A percentile compares a stretch with the other conserved stretches of the same genome.
These are phyloP conservation scores for Gasterosteus nipponicus DNA, from an alignment of 2,113 vertebrate genomes.

Conservation along the genomic window DNA sequence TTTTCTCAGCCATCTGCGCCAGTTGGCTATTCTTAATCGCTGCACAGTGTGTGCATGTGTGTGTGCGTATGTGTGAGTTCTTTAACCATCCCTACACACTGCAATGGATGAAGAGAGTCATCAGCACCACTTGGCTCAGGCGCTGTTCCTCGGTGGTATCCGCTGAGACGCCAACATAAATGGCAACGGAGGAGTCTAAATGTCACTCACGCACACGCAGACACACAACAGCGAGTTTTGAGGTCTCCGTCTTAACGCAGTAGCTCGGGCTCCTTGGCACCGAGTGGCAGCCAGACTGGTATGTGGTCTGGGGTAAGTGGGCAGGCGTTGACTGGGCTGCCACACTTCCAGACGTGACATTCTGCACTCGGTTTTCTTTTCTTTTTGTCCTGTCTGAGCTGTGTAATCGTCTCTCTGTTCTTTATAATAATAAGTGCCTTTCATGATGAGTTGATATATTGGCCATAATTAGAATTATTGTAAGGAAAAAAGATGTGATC, in stretches of 20 bases:
- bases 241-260: slow-evolving; percentile 70
- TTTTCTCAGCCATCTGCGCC: slow-evolving; percentile 83
- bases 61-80: slow-evolving; percentile 55
- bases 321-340: slow-evolving; percentile 71
- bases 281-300: slow-evolving; percentile 71
- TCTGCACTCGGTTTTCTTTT: slow-evolving; percentile 61
- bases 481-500: not conserved
- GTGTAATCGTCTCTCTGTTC: slow-evolving; percentile 51
- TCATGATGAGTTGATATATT: slow-evolving; percentile 25
- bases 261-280: slow-evolving; percentile 69
- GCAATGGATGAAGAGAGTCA: slow-evolving; percentile 76
- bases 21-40: slow-evolving; percentile 80
- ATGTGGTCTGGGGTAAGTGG: slow-evolving; percentile 75
- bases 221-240: slow-evolving; percentile 68
- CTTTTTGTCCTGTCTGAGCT: slow-evolving; percentile 55
- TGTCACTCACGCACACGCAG: slow-evolving; percentile 73
- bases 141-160: slow-evolving; percentile 66
- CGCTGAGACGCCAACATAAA: slow-evolving; percentile 75
- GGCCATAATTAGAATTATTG: not conserved
- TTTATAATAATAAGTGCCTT: slow-evolving; percentile 39
- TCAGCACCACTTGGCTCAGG: slow-evolving; percentile 70
- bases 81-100: slow-evolving; percentile 58
- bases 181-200: slow-evolving; percentile 73
- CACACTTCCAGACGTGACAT: slow-evolving; percentile 73
- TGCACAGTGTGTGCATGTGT: slow-evolving; percentile 42